Percentiles rank a stretch among this genome's conserved stretches.
Evolutionary conservation across 1,140 invertebrate species (phyloP).

Genomic region (Myzus persicae): DNA sequence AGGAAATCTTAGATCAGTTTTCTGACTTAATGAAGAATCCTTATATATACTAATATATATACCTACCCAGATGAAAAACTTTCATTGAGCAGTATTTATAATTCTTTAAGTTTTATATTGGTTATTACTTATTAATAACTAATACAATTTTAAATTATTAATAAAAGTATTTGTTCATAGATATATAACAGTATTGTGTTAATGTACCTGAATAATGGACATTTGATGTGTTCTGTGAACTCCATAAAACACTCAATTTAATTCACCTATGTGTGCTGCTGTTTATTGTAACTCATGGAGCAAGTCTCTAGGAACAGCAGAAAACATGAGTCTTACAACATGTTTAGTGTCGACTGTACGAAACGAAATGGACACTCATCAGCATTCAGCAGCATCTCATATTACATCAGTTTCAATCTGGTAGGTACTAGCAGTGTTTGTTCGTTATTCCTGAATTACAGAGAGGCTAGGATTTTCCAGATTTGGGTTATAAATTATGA

Average conservation of each 20-base stretch:
- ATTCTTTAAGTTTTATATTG: neutral
- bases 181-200: constrained; percentile 28
- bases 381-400: neutral
- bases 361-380: neutral
- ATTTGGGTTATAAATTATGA: constrained; percentile 51
- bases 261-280: neutral
- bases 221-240: constrained; percentile 26
- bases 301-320: neutral
- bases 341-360: neutral
- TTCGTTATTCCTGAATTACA: constrained; percentile 12
- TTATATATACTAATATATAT: neutral
- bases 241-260: neutral
- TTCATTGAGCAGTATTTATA: constrained; percentile 24
- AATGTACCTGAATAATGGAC: constrained; percentile 42
- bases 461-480: constrained; percentile 10
- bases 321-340: constrained; percentile 7
- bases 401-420: constrained; percentile 33
- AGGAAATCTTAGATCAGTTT: constrained; percentile 40
- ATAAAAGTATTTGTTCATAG: neutral
- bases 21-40: constrained; percentile 18
- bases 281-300: constrained; percentile 31
- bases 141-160: neutral
- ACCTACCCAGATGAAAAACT: constrained; percentile 41
- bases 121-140: neutral
- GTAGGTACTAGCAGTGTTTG: neutral